Evolutionary conservation across 2,888 invertebrate genomes (phyloP), one percentile per base, ranked within the genome.

Genomic region (Nephrocerus scutellatus): DNA sequence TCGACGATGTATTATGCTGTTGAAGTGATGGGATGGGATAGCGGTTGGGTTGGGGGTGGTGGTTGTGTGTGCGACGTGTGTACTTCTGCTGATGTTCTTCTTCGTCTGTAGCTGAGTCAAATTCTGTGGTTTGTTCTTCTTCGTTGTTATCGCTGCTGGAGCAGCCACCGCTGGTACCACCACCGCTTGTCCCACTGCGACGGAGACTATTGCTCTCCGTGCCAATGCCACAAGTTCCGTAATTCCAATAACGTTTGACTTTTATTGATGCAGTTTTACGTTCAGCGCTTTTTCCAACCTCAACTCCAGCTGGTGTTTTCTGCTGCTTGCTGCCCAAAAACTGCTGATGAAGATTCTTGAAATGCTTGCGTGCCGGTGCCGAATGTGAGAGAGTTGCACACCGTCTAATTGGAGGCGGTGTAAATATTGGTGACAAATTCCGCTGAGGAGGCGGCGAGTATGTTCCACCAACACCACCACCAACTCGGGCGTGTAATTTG

Each of bases 311-410:
- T 7, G 35, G 34, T n/a, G 35, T 39, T 4, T 39, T 37, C 31
- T 45, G 48, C 35, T 49, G 38, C 15, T 47, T 48, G 6, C 44
- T 45, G n/a, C 52, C 51, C 13, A 53, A 51, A 30, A 60, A 59
- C 39, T 63, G 63, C 4, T 63, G 61, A 36, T 63, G 66, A 20
- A 65, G 51, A 15, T 55, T 63, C 41, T 62, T 60, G 34, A 65
- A 63, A 29, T 57, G 57, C 42, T 60, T 60, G n/a, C 64, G 56
- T 12, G 54, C 59, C 5, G 63, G 63, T 24, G 62, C 61, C n/a
- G 57, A 63, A 43, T 66, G 63, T 34, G 66, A 64, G 34, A 63
- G 40, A 1, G 63, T 64, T 24, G 60, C 62, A 41, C 66, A 66
- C 19, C 63, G 56, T n/a, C 65, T 51, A 36, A 61, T 56, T 6